phyloP scores from a whole-genome alignment of 2,113 vertebrate genomes.

The Dasyurus viverrinus region DNA sequence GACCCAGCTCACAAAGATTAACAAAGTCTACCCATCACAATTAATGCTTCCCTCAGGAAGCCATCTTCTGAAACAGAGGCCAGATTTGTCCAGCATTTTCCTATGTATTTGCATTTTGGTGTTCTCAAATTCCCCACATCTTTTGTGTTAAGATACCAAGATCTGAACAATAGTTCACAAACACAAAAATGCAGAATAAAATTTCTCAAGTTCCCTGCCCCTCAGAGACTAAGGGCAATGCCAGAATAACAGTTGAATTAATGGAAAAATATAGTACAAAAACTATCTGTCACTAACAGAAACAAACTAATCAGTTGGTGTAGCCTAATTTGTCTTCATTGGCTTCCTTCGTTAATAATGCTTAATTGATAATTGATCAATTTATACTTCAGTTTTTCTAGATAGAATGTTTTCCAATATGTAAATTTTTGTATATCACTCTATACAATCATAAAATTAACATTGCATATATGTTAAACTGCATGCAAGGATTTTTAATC shows the following conservation, averaged over 20 bases:
- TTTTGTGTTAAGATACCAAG: constrained; percentile 12
- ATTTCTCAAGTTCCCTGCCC: not conserved
- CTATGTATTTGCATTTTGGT: constrained; percentile 21
- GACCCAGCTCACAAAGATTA: not conserved
- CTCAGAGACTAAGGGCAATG: constrained; percentile 16
- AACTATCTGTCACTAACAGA: not conserved
- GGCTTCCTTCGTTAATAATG: not conserved
- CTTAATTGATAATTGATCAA: constrained; percentile 6
- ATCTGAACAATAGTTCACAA: constrained; percentile 10
- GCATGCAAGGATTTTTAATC: not conserved
- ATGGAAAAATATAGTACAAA: not conserved
- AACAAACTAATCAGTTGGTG: not conserved
- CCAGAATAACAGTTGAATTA: not conserved
- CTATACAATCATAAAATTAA: not conserved
- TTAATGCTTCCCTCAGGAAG: constrained; percentile 50
- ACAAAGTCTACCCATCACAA: not conserved
- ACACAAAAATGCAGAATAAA: constrained; percentile 1
- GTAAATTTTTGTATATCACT: not conserved
- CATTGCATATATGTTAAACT: not conserved
- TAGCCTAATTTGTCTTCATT: not conserved
- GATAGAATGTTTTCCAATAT: constrained; percentile 9
- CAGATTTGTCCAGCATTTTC: constrained; percentile 22
- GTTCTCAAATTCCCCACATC: not conserved
- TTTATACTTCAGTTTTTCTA: constrained; percentile 6
- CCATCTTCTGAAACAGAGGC: constrained; percentile 27